Evolutionary conservation across 1,140 invertebrate species (phyloP).

Genomic region (Aphidius ervi): DNA sequence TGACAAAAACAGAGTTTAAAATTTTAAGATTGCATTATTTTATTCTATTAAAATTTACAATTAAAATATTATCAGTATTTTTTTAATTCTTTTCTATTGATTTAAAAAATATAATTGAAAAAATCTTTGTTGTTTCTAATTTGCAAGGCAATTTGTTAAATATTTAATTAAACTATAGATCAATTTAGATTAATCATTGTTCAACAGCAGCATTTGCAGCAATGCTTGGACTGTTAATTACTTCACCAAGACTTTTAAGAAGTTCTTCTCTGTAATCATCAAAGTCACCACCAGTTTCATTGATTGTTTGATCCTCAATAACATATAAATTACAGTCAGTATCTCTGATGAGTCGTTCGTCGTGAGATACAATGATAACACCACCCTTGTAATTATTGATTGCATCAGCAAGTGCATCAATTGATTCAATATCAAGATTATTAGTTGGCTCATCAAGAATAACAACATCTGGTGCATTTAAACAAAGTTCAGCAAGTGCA

Average conservation of each 20-base stretch:
- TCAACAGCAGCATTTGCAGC: conserved; percentile 83
- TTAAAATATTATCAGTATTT: too few relatives aligned
- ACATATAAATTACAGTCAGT: conserved; percentile 95
- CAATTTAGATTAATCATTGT: conserved; percentile 53
- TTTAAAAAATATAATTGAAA: too few relatives aligned
- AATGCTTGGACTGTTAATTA: conserved; percentile 89
- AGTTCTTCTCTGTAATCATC: conserved; percentile 97
- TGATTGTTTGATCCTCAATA: conserved; percentile 92
- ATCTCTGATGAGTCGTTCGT: conserved; percentile 95
- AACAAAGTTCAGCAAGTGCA: conserved; percentile 88
- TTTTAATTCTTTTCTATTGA: too few relatives aligned
- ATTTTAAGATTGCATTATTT: too few relatives aligned
- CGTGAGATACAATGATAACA: conserved; percentile 98
- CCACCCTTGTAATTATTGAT: conserved; percentile 95
- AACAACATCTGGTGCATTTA: conserved; percentile 91
- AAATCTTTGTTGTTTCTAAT: too few relatives aligned
- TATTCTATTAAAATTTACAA: too few relatives aligned
- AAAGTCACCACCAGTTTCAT: conserved; percentile 97
- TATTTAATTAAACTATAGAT: too few relatives aligned
- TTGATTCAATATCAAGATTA: conserved; percentile 98
- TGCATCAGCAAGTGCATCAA: conserved; percentile 97
- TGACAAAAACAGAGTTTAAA: too few relatives aligned
- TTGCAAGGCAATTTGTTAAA: too few relatives aligned
- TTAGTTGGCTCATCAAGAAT: conserved; percentile 98
- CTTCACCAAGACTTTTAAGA: conserved; percentile 89